These are phyloP conservation scores for Oppia nitens DNA, from an alignment of 1,140 invertebrate genomes.

Conservation along the genomic window DNA sequence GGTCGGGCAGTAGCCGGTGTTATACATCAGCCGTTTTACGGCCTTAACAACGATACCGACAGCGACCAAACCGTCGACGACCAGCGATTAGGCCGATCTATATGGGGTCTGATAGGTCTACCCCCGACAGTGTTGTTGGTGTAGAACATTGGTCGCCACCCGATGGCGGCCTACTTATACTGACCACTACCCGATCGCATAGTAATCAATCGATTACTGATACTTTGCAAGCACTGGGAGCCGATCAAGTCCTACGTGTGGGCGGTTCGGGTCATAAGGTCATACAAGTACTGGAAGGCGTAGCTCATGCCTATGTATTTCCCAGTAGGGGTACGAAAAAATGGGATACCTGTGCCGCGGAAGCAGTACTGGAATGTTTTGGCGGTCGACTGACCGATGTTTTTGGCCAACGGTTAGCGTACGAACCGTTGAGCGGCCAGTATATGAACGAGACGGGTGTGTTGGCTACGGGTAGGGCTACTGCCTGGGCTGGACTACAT, in stretches of 20 bases:
- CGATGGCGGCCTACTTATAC: slow-evolving; percentile 43
- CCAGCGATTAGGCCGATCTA: slow-evolving; percentile 51
- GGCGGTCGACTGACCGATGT: slow-evolving; percentile 81
- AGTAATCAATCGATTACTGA: slow-evolving; percentile 58
- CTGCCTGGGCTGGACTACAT: neutral
- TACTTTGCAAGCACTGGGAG: slow-evolving; percentile 62
- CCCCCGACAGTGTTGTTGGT: slow-evolving; percentile 72
- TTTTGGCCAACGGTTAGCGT: slow-evolving; percentile 60
- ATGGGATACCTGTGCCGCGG: slow-evolving; percentile 97
- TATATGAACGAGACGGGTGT: slow-evolving; percentile 8
- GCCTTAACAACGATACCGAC: slow-evolving; percentile 32
- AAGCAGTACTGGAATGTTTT: slow-evolving; percentile 66
- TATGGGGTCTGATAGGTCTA: slow-evolving; percentile 80
- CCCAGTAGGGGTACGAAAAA: slow-evolving; percentile 86
- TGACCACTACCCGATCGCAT: slow-evolving; percentile 90
- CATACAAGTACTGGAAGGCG: slow-evolving; percentile 74
- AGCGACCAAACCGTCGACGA: slow-evolving; percentile 25
- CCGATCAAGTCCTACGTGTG: slow-evolving; percentile 66
- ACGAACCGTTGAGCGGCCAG: slow-evolving; percentile 29
- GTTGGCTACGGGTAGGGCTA: slow-evolving; percentile 1
- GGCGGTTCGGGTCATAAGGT: slow-evolving; percentile 94
- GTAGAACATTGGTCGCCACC: slow-evolving; percentile 41
- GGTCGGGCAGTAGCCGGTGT: slow-evolving; percentile 77
- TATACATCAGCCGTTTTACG: slow-evolving; percentile 92
- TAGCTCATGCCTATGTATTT: slow-evolving; percentile 90